phyloP scores from a whole-genome alignment of 2,797 vertebrate species.

The Platalea minor region DNA sequence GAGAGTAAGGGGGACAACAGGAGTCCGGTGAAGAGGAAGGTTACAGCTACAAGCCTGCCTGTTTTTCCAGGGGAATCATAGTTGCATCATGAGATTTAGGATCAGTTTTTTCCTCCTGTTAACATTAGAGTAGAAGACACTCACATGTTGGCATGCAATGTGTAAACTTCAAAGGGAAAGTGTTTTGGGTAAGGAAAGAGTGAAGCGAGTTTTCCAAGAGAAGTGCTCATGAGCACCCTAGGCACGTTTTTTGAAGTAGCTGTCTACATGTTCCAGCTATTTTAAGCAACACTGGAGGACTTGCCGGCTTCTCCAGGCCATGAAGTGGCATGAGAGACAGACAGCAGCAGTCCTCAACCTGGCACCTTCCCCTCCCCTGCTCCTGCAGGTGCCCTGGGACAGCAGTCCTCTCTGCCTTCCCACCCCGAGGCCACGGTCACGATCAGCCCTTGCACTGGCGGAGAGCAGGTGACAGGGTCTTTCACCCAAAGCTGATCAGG shows the following conservation, averaged over 20 bases:
- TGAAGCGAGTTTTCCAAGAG: not conserved
- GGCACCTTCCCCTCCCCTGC: not conserved
- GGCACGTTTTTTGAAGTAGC: not conserved
- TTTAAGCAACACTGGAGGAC: not conserved
- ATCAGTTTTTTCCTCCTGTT: not conserved
- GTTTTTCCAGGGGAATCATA: not conserved
- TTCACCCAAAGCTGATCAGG: not conserved
- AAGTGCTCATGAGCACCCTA: not conserved
- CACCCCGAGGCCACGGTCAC: rapidly evolving
- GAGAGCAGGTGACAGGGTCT: not conserved
- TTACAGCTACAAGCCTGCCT: not conserved
- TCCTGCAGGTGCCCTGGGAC: not conserved
- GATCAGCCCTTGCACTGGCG: not conserved
- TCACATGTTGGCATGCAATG: not conserved
- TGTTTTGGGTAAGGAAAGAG: not conserved
- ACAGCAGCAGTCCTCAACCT: not conserved
- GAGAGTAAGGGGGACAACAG: not conserved
- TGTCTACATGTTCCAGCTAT: not conserved
- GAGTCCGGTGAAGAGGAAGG: not conserved
- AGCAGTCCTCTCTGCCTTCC: not conserved
- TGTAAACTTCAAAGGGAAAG: not conserved
- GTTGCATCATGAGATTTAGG: not conserved
- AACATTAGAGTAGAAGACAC: not conserved
- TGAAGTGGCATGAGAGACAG: not conserved
- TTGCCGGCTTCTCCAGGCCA: not conserved